Evolutionary conservation across 1,140 invertebrate species (phyloP).

Genomic region (Drosophila santomea): DNA sequence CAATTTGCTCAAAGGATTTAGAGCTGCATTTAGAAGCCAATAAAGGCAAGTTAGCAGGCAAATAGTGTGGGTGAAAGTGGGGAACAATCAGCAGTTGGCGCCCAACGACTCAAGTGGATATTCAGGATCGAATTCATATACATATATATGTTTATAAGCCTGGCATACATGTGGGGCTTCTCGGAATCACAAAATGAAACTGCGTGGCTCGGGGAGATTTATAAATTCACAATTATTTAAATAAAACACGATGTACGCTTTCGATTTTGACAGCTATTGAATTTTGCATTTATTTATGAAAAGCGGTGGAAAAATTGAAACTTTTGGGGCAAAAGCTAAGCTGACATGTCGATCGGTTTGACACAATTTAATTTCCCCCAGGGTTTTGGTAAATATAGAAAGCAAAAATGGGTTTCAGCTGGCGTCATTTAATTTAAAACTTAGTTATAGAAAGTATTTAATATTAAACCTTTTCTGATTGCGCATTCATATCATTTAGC

Average conservation of each 20-base stretch:
- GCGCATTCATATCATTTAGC: slow-evolving; percentile 21
- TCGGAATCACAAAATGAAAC: background rate
- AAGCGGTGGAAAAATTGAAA: background rate
- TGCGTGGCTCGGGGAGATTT: background rate
- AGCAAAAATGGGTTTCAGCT: background rate
- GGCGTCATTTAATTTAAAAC: background rate
- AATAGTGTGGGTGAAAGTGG: slow-evolving; percentile 42
- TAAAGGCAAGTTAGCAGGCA: slow-evolving; percentile 70
- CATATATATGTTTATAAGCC: background rate
- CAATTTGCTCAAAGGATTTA: slow-evolving; percentile 80
- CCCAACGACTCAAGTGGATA: slow-evolving; percentile 34
- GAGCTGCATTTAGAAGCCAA: slow-evolving; percentile 79
- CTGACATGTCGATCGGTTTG: background rate
- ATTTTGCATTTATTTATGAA: background rate
- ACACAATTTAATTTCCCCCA: background rate
- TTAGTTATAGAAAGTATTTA: no score
- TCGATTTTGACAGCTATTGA: slow-evolving; percentile 3
- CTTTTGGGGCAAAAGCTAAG: background rate
- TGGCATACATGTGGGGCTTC: background rate
- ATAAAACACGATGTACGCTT: slow-evolving; percentile 6
- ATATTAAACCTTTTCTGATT: background rate
- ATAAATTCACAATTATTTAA: background rate
- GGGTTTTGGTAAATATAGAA: background rate
- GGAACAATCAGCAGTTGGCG: slow-evolving; percentile 43
- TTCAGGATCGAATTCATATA: slow-evolving; percentile 10